Percentiles rank a stretch among this genome's conserved stretches.
Evolutionary conservation across 2,888 invertebrate species (phyloP).

Genomic region (Tribolium freemani): DNA sequence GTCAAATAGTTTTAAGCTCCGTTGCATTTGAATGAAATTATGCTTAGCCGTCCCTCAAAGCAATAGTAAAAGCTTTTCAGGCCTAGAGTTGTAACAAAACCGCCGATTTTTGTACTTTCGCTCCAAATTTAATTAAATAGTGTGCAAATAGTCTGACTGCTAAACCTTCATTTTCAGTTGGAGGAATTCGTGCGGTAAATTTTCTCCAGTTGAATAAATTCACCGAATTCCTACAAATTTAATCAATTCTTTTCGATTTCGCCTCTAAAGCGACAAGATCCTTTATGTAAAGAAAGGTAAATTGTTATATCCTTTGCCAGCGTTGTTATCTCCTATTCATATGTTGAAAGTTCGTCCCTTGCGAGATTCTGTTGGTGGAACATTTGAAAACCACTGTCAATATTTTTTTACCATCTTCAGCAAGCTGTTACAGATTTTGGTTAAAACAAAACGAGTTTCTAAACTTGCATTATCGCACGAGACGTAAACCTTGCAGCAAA

Average conservation of each 20-base stretch:
- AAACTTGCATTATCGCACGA: not conserved
- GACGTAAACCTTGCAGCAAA: not conserved
- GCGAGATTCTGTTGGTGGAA: constrained; percentile 18
- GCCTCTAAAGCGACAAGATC: constrained; percentile 11
- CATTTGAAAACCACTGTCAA: constrained; percentile 19
- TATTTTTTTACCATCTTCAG: constrained; percentile 9
- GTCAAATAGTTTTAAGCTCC: not conserved
- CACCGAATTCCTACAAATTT: constrained; percentile 25
- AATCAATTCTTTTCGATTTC: constrained; percentile 31
- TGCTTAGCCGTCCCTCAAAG: not conserved
- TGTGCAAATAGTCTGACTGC: constrained; percentile 6
- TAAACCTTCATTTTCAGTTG: constrained; percentile 2
- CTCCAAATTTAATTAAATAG: constrained; percentile 15
- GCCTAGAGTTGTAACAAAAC: not conserved
- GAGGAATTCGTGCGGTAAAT: not conserved
- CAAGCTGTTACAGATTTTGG: not conserved
- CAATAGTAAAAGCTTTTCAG: not conserved
- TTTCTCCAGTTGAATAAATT: constrained; percentile 12
- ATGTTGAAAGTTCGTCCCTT: constrained; percentile 27
- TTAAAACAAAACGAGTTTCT: not conserved
- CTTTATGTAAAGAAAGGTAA: constrained; percentile 35
- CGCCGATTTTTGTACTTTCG: not conserved
- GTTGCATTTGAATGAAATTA: not conserved
- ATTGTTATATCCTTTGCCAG: constrained; percentile 34
- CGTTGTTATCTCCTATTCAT: constrained; percentile 38